These are phyloP conservation scores for honey bee (Apis mellifera) DNA, from an alignment of 1,140 invertebrate genomes.

Conservation along the genomic window DNA sequence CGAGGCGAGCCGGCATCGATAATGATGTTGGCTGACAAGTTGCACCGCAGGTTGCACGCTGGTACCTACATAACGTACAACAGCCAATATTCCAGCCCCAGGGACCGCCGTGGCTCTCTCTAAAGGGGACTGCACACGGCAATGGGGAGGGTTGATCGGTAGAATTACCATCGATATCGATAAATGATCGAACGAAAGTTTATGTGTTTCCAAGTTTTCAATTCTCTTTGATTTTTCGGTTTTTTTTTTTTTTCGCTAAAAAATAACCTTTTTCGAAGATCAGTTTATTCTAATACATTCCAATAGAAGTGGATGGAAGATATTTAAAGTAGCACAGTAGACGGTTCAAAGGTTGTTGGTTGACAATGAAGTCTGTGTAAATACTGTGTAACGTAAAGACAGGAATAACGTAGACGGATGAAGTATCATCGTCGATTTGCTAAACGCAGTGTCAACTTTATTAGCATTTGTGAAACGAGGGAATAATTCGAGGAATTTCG, in stretches of 20 bases:
- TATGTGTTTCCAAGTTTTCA: too few species aligned
- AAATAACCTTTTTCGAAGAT: neutral
- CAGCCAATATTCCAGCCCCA: constrained; percentile 36
- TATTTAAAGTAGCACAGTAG: neutral
- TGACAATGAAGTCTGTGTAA: neutral
- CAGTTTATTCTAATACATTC: neutral
- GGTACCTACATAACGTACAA: constrained; percentile 50
- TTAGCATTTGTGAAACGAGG: neutral
- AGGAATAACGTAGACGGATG: neutral
- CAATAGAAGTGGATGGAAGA: neutral
- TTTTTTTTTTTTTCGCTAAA: too few species aligned
- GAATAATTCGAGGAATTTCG: neutral
- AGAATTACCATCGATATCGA: too few species aligned
- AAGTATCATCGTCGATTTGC: neutral
- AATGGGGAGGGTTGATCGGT: too few species aligned
- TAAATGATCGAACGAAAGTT: too few species aligned
- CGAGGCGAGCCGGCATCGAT: constrained; percentile 65
- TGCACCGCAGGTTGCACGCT: constrained; percentile 69
- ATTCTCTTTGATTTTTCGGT: too few species aligned
- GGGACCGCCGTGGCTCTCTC: constrained; percentile 16
- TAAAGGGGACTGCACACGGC: constrained; percentile 27
- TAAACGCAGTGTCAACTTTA: neutral
- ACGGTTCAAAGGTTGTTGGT: neutral
- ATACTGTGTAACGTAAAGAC: neutral
- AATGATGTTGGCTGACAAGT: constrained; percentile 74